These are phyloP conservation scores for Danio aesculapii DNA, from an alignment of 2,797 vertebrate species.

Conservation along the genomic window DNA sequence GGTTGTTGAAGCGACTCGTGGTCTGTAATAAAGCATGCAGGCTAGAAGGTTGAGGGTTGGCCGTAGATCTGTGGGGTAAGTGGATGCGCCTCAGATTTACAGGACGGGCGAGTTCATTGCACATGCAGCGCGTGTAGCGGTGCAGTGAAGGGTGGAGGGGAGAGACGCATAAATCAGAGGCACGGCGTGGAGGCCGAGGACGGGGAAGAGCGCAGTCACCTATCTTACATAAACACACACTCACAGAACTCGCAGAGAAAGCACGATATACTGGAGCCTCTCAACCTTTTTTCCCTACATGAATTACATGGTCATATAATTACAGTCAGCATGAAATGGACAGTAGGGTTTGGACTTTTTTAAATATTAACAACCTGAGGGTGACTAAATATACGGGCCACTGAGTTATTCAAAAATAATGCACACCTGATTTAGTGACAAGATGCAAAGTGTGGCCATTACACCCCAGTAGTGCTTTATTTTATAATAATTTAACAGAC, in stretches of 20 bases:
- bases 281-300: too few relatives aligned
- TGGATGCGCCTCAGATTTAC: conserved; percentile 57
- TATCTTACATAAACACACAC: conserved; percentile 29
- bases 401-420: too few relatives aligned
- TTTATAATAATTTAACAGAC: too few relatives aligned
- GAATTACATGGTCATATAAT: too few relatives aligned
- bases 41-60: conserved; percentile 27
- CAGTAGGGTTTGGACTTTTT: too few relatives aligned
- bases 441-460: too few relatives aligned
- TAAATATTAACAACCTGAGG: too few relatives aligned
- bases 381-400: too few relatives aligned
- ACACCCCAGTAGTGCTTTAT: too few relatives aligned
- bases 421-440: too few relatives aligned
- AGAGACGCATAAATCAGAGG: conserved; percentile 54
- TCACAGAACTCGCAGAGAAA: neutral
- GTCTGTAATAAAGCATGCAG: conserved; percentile 43
- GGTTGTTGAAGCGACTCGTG: conserved; percentile 22
- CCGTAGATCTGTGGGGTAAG: conserved; percentile 54
- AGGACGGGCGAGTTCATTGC: conserved; percentile 49
- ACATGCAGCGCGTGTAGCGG: conserved; percentile 53
- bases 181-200: conserved; percentile 12
- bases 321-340: too few relatives aligned
- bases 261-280: too few relatives aligned
- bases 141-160: conserved; percentile 49
- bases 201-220: conserved; percentile 45